A percentile compares a stretch with the other conserved stretches of the same genome.
These are phyloP conservation scores for Rhincodon typus DNA, from an alignment of 2,797 vertebrate genomes.

Conservation along the genomic window DNA sequence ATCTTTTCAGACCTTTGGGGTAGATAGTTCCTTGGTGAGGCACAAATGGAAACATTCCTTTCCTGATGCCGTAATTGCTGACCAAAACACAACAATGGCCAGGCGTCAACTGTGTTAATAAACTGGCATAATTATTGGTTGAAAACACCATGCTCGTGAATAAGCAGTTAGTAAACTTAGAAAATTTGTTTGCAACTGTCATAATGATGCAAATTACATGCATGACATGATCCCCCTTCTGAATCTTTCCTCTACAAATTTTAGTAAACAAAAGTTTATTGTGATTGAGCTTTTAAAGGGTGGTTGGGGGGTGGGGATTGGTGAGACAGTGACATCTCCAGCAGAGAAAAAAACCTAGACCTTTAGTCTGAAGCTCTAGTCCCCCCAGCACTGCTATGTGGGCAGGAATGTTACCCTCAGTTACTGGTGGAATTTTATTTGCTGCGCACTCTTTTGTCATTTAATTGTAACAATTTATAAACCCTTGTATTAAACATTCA, in stretches of 20 bases:
- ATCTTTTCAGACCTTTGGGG: neutral
- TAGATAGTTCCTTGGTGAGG: neutral
- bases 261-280: neutral
- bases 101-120: neutral
- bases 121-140: neutral
- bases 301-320: too few species aligned
- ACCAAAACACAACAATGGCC: neutral
- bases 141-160: neutral
- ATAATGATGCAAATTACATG: constrained; percentile 45
- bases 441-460: too few species aligned
- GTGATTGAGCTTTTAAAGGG: constrained; percentile 45
- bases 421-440: neutral
- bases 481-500: neutral
- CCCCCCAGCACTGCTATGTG: constrained; percentile 39
- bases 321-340: constrained; percentile 41
- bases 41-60: neutral
- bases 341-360: constrained; percentile 40
- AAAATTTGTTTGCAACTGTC: constrained; percentile 44
- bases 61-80: neutral
- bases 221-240: constrained; percentile 39
- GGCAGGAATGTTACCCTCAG: neutral
- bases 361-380: constrained; percentile 43
- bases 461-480: neutral
- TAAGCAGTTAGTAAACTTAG: constrained; percentile 41
- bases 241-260: neutral